Evolutionary conservation across 2,113 vertebrate genomes (phyloP), one percentile per base, ranked within the genome.

Genomic region (Hylia prasina): DNA sequence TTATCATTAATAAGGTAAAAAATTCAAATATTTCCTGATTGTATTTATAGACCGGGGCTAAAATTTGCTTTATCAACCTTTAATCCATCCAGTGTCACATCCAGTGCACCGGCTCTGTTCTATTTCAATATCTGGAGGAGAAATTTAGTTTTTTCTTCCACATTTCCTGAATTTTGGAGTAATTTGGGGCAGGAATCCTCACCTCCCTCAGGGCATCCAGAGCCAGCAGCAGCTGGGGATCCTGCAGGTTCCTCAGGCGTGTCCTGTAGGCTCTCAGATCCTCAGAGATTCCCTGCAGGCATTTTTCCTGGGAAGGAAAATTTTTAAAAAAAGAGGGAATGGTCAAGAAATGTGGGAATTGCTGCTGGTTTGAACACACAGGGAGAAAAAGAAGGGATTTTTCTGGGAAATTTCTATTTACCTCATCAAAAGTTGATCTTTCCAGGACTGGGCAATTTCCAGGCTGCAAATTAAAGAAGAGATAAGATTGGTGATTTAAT

Each of bases 391-490:
- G n/a, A 83, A 15, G 23, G 27, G 35, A 10, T 31, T 82, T 82
- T 35, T 70, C 30, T 7, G 39, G 61, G 84, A 53, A 71, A 51
- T 18, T 23, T 33, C 21, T 3, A 4, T 89, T 72, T 97, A 99
- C 98, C 98, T 80, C 50, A 65, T 92, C 97, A 82, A 99, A 98
- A 77, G 90, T 35, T 33, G 96, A 78, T 47, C 25, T 97, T 71
- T 80, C 97, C 63, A 95, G 81, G 21, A 11, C 21, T 10, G 92
- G 89, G 78, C 99, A 99, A 23, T 79, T 80, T 40, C 91, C 82
- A 69, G 71, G 92, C 99, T 99, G 97, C 39, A 95, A 88, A 94
- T 80, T 8, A 94, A 94, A 94, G 27, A 71, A 71, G 70, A 68
- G 57, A 75, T 6, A 9, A 97, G 40, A 87, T 10, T 10, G 31